Evolutionary conservation across 2,888 invertebrate species (phyloP).

Genomic region (Andricus quercusramuli): DNA sequence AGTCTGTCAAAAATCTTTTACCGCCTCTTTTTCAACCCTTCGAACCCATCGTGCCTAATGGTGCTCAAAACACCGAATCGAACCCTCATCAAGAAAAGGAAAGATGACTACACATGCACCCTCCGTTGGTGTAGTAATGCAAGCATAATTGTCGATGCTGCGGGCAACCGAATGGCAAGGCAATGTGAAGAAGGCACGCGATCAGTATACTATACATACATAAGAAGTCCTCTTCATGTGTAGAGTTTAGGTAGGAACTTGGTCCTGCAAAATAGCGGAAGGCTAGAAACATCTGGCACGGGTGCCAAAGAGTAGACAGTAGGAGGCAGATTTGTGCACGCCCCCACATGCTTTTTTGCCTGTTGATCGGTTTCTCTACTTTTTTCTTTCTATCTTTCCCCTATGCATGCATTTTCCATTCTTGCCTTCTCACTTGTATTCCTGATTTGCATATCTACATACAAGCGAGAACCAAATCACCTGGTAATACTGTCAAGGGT

Average conservation of each 20-base stretch:
- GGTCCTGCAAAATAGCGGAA: conserved; percentile 13
- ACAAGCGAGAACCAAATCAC: conserved; percentile 13
- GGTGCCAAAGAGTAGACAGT: conserved; percentile 44
- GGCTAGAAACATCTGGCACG: conserved; percentile 45
- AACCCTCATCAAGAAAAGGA: not conserved
- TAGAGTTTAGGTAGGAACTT: not conserved
- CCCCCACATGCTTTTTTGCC: conserved; percentile 38
- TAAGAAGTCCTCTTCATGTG: not conserved
- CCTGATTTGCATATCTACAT: conserved; percentile 22
- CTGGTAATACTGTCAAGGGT: conserved; percentile 34
- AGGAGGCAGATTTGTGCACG: conserved; percentile 42
- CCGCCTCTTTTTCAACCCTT: not conserved
- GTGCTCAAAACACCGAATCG: not conserved
- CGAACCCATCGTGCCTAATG: not conserved
- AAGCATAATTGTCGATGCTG: not conserved
- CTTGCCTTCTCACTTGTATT: conserved; percentile 35
- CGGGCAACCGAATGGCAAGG: not conserved
- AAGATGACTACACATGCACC: not conserved
- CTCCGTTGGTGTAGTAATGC: not conserved
- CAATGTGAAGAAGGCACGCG: not conserved
- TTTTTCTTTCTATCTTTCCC: conserved; percentile 35
- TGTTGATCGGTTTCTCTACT: conserved; percentile 44
- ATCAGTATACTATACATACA: not conserved
- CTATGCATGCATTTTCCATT: not conserved
- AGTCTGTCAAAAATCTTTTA: not conserved